phyloP scores from a whole-genome alignment of 2,797 vertebrate genomes.

The Siniperca undulata region DNA sequence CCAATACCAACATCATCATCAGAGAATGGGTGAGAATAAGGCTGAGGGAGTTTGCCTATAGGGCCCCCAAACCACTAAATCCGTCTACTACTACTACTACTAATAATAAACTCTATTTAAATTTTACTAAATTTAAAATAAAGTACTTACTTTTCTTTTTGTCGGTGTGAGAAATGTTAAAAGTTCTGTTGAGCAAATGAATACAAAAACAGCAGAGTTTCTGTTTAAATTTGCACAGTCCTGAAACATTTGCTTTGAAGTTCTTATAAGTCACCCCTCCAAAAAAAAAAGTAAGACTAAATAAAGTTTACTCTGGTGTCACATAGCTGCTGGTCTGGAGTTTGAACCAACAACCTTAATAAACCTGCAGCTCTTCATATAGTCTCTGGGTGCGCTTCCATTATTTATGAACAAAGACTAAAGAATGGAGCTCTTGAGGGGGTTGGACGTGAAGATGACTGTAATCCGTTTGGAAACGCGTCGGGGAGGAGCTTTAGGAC shows the following conservation, averaged over 20 bases:
- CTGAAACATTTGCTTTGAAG: neutral
- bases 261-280: neutral
- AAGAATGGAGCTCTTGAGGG: constrained; percentile 32
- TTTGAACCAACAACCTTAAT: constrained; percentile 27
- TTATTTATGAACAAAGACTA: constrained; percentile 56
- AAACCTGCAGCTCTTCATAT: constrained; percentile 11
- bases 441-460: constrained; percentile 61
- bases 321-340: constrained; percentile 16
- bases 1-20: neutral
- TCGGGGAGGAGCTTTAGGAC: constrained; percentile 76
- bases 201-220: neutral
- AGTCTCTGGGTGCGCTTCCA: constrained; percentile 3
- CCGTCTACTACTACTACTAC: no score
- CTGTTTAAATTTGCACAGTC: neutral
- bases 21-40: neutral
- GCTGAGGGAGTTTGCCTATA: neutral
- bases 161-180: no score
- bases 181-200: neutral
- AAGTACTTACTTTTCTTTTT: neutral
- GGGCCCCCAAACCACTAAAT: neutral
- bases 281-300: neutral
- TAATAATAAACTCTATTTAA: neutral
- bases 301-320: neutral
- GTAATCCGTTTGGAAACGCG: constrained; percentile 69
- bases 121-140: neutral